These are phyloP conservation scores for Drosophila cardini DNA, from an alignment of 1,140 invertebrate genomes.

Conservation along the genomic window DNA sequence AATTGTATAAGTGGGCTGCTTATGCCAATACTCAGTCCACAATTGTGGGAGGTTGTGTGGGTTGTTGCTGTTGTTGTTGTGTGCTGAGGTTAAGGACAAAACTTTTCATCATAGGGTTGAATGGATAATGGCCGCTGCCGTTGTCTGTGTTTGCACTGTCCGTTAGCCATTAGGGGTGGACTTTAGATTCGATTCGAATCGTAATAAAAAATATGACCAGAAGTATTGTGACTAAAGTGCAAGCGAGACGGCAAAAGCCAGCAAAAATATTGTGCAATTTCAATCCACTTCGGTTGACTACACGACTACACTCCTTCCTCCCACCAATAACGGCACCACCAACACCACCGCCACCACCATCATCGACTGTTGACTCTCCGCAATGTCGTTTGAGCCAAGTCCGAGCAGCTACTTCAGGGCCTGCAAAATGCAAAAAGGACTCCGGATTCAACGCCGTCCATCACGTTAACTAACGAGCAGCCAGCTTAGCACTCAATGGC, in stretches of 20 bases:
- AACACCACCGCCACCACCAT: slow-evolving; percentile 18
- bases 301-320: slow-evolving; percentile 12
- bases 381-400: slow-evolving; percentile 19
- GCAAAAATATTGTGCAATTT: slow-evolving; percentile 45
- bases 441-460: slow-evolving; percentile 42
- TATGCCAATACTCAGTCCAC: slow-evolving; percentile 37
- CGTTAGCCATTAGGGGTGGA: slow-evolving; percentile 74
- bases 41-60: not conserved
- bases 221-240: slow-evolving; percentile 6
- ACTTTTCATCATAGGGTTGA: slow-evolving; percentile 62
- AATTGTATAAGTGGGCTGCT: slow-evolving; percentile 68
- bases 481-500: slow-evolving; percentile 18
- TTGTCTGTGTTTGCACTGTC: slow-evolving; percentile 37
- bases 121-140: slow-evolving; percentile 62
- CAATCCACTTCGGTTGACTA: slow-evolving; percentile 38
- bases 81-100: slow-evolving; percentile 19
- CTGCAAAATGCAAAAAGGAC: slow-evolving; percentile 26
- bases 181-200: slow-evolving; percentile 58
- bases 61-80: slow-evolving; percentile 11
- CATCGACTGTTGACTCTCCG: slow-evolving; percentile 5
- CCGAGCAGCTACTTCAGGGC: slow-evolving; percentile 48
- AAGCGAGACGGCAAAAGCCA: slow-evolving; percentile 11
- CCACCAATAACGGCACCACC: not conserved
- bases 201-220: slow-evolving; percentile 57
- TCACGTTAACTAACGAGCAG: slow-evolving; percentile 47